Evolutionary conservation across 2,113 vertebrate genomes (phyloP).

Genomic region (Syngnathus typhle): DNA sequence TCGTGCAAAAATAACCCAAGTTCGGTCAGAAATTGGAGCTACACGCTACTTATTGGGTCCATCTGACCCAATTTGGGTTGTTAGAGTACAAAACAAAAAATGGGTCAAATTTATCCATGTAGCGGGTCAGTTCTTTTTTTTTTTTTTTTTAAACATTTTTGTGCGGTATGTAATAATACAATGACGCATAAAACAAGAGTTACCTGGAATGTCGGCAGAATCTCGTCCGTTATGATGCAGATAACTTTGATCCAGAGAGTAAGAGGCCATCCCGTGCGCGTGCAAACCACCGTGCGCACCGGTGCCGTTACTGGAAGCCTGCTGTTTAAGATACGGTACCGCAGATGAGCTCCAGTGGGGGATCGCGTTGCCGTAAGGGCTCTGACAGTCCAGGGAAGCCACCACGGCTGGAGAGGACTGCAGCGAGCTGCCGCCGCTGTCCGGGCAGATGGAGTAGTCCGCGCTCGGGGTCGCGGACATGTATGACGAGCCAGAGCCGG

Average conservation of each 20-base stretch:
- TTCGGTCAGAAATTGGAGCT: too few species aligned
- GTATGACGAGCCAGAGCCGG: conserved; percentile 83
- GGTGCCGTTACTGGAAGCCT: conserved; percentile 72
- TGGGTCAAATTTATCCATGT: too few species aligned
- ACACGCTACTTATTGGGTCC: too few species aligned
- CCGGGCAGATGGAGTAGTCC: conserved; percentile 77
- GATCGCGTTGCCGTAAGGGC: conserved; percentile 79
- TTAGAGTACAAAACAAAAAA: too few species aligned
- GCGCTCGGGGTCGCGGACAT: conserved; percentile 78
- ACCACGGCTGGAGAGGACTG: conserved; percentile 82
- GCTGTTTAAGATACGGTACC: conserved; percentile 89
- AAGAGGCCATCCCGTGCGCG: conserved; percentile 75
- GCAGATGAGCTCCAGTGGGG: conserved; percentile 85
- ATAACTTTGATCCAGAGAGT: conserved; percentile 87
- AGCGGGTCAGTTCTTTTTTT: too few species aligned
- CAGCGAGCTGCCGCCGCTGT: conserved; percentile 84
- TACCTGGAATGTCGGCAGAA: conserved; percentile 84
- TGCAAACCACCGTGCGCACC: conserved; percentile 68
- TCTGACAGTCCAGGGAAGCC: conserved; percentile 85
- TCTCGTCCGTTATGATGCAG: conserved; percentile 86
- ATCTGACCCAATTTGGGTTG: too few species aligned
- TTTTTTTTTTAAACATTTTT: too few species aligned
- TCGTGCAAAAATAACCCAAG: too few species aligned
- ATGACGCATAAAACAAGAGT: background rate
- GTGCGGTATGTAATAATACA: too few species aligned